These are phyloP conservation scores for Saturnia japonica DNA, from an alignment of 2,888 invertebrate species.

Conservation along the genomic window DNA sequence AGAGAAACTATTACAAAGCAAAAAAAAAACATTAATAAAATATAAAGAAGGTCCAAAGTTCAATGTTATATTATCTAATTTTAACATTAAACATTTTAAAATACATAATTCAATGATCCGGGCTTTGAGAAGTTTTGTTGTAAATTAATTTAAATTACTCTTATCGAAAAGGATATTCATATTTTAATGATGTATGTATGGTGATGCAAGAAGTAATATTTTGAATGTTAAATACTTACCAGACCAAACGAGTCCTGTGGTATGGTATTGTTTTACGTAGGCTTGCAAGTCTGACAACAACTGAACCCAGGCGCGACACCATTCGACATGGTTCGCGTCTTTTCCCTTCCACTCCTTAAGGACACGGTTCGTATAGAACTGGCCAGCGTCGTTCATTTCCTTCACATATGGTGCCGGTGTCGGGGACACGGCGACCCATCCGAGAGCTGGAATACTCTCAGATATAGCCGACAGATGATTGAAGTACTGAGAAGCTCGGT, in stretches of 20 bases:
- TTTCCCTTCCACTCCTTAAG: slow-evolving; percentile 99
- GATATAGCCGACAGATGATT: slow-evolving; percentile 98
- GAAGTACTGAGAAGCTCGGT: slow-evolving; percentile 92
- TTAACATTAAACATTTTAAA: neutral
- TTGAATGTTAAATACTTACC: slow-evolving; percentile 71
- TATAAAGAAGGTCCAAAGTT: neutral
- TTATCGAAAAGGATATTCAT: neutral
- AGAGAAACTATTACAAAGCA: too few relatives aligned
- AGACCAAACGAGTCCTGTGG: slow-evolving; percentile 98
- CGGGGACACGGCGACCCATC: slow-evolving; percentile 96
- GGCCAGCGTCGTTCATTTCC: slow-evolving; percentile 99
- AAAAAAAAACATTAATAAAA: too few relatives aligned
- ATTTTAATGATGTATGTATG: neutral
- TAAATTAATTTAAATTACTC: neutral
- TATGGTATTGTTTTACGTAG: slow-evolving; percentile 96
- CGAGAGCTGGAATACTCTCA: slow-evolving; percentile 97
- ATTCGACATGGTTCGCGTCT: slow-evolving; percentile 94
- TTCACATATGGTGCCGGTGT: slow-evolving; percentile 98
- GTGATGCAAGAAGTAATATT: neutral
- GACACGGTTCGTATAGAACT: slow-evolving; percentile 98
- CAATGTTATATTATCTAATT: neutral
- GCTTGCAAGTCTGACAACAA: slow-evolving; percentile 92
- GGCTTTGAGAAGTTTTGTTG: neutral
- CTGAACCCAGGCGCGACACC: slow-evolving; percentile 96
- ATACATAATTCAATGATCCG: neutral